Evolutionary conservation across 2,888 invertebrate genomes (phyloP).

Genomic region (Macaria notata): DNA sequence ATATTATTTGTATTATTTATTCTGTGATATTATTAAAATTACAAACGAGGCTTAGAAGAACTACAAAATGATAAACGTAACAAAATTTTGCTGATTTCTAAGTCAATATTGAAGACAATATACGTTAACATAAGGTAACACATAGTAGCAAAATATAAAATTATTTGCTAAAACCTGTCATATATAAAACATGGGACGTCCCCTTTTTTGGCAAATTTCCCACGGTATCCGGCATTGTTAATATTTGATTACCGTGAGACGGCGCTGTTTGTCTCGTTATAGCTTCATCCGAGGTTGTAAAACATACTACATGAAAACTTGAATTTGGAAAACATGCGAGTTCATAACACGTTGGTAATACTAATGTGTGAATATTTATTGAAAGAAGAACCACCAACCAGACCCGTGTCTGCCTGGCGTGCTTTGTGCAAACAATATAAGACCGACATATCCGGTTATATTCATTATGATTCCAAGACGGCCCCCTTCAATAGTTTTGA

Average conservation of each 20-base stretch:
- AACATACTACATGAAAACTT: neutral
- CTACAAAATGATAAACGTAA: no score
- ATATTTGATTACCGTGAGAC: slow-evolving; percentile 11
- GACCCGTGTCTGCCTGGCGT: neutral
- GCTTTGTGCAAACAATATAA: slow-evolving; percentile 3
- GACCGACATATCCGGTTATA: slow-evolving; percentile 18
- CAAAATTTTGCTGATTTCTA: no score
- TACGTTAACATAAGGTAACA: no score
- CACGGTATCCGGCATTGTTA: slow-evolving; percentile 6
- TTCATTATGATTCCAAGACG: slow-evolving; percentile 17
- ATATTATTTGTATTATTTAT: no score
- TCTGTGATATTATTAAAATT: no score
- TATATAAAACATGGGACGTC: neutral
- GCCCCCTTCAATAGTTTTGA: slow-evolving; percentile 8
- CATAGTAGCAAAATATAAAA: no score
- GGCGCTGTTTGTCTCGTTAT: neutral
- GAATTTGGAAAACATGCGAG: no score
- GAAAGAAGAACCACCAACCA: neutral
- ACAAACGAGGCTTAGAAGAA: no score
- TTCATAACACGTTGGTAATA: no score
- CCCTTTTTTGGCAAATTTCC: slow-evolving; percentile 1
- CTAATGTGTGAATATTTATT: neutral
- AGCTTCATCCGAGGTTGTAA: slow-evolving; percentile 1
- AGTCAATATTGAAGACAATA: no score
- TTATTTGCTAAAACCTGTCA: no score